Percentiles rank a stretch among this genome's conserved stretches.
phyloP scores from a whole-genome alignment of 2,113 vertebrate genomes.

The Microtus montanus region DNA sequence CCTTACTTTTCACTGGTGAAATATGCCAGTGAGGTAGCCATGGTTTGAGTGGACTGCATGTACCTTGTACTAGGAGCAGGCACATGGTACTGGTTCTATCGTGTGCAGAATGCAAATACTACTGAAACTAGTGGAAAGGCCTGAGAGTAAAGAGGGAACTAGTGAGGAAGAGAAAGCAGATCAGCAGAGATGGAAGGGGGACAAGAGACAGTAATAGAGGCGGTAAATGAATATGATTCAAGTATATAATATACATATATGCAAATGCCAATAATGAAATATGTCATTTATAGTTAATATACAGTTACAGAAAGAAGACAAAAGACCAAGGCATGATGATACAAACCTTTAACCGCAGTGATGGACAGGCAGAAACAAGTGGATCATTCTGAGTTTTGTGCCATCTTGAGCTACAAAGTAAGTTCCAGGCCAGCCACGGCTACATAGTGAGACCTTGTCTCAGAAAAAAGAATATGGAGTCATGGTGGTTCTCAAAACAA shows the following conservation, averaged over 20 bases:
- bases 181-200: not conserved
- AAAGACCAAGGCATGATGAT: not conserved
- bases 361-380: not conserved
- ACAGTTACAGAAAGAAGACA: not conserved
- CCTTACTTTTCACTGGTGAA: not conserved
- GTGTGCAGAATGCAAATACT: not conserved
- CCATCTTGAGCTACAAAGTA: not conserved
- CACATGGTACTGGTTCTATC: not conserved
- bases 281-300: not conserved
- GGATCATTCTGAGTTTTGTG: not conserved
- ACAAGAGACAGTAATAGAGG: not conserved
- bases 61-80: not conserved
- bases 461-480: not conserved
- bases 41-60: too few relatives aligned
- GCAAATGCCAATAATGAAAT: not conserved
- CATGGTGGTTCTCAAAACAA: too few relatives aligned
- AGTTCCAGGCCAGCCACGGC: not conserved
- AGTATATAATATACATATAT: not conserved
- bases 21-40: not conserved
- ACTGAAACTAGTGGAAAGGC: not conserved
- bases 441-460: not conserved
- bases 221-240: not conserved
- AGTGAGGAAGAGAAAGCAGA: not conserved
- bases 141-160: not conserved
- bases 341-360: not conserved